These are phyloP conservation scores for Xylocampa areola DNA, from an alignment of 2,888 invertebrate genomes.

Conservation along the genomic window DNA sequence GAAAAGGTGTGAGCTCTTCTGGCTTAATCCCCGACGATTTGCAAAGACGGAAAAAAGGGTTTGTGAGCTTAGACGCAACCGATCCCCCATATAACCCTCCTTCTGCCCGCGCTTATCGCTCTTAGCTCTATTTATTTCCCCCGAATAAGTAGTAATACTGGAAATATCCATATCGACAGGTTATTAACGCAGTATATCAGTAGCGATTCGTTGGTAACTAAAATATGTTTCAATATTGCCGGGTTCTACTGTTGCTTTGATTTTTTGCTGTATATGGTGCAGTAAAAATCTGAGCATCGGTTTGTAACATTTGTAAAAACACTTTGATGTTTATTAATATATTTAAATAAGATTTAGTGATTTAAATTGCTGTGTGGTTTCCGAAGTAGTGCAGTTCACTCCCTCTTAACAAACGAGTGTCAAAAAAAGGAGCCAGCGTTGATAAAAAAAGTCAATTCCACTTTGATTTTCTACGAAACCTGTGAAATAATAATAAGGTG, in stretches of 20 bases:
- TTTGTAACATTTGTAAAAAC: no score
- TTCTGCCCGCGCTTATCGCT: conserved; percentile 78
- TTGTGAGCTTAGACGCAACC: conserved; percentile 76
- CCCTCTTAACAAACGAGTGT: no score
- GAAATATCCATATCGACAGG: conserved; percentile 70
- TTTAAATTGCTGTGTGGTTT: no score
- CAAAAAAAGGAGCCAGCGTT: no score
- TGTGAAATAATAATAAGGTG: conserved; percentile 43
- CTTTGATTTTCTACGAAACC: conserved; percentile 18
- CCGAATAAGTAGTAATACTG: conserved; percentile 74
- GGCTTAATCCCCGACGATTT: conserved; percentile 88
- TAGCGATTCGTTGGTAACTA: conserved; percentile 18
- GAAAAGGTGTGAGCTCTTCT: conserved; percentile 85
- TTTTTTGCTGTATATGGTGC: conserved; percentile 1
- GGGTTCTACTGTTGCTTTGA: conserved; percentile 1
- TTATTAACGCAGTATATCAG: conserved; percentile 50
- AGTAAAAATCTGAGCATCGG: no score
- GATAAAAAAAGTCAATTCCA: not conserved
- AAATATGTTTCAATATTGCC: conserved; percentile 14
- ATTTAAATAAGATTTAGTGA: no score
- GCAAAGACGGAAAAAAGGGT: conserved; percentile 87
- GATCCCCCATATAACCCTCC: conserved; percentile 76
- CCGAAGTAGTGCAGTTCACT: no score
- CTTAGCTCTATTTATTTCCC: conserved; percentile 80
- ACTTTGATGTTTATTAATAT: no score